phyloP scores from a whole-genome alignment of 1,140 invertebrate species.

The Venturia canescens region DNA sequence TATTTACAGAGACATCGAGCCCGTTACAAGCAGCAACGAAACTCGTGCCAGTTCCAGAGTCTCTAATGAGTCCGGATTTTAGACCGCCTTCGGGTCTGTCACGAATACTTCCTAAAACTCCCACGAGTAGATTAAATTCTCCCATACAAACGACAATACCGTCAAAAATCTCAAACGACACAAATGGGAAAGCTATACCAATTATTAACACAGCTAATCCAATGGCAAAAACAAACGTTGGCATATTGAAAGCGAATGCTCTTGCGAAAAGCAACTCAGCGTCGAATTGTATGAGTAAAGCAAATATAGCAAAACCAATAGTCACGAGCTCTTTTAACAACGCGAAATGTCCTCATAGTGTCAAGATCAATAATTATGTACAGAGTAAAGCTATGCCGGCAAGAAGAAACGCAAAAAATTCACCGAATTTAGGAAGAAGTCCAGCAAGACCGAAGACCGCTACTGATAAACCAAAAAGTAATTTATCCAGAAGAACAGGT shows the following conservation, averaged over 20 bases:
- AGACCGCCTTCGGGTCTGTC: conserved; percentile 76
- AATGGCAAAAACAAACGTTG: conserved; percentile 65
- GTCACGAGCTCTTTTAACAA: conserved; percentile 60
- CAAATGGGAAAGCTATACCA: conserved; percentile 65
- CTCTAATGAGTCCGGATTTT: conserved; percentile 90
- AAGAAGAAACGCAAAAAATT: conserved; percentile 64
- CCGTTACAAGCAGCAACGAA: conserved; percentile 88
- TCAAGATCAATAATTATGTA: conserved; percentile 74
- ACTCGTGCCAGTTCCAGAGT: conserved; percentile 90
- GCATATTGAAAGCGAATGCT: conserved; percentile 63
- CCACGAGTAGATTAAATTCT: conserved; percentile 69
- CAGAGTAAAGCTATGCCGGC: conserved; percentile 70
- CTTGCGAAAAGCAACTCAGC: conserved; percentile 69
- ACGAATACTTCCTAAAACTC: conserved; percentile 68
- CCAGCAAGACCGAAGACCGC: conserved; percentile 64
- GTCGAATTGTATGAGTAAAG: conserved; percentile 65
- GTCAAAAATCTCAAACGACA: conserved; percentile 61
- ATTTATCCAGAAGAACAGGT: conserved; percentile 58
- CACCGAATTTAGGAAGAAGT: conserved; percentile 66
- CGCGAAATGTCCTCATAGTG: conserved; percentile 69
- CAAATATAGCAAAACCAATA: conserved; percentile 69
- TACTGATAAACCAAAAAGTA: conserved; percentile 62
- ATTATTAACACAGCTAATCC: conserved; percentile 68
- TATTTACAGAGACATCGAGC: conserved; percentile 74
- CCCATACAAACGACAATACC: conserved; percentile 69